Base-by-base conservation (phyloP, 2,797 vertebrate genomes). In the Poliocrania exsul region DNA sequence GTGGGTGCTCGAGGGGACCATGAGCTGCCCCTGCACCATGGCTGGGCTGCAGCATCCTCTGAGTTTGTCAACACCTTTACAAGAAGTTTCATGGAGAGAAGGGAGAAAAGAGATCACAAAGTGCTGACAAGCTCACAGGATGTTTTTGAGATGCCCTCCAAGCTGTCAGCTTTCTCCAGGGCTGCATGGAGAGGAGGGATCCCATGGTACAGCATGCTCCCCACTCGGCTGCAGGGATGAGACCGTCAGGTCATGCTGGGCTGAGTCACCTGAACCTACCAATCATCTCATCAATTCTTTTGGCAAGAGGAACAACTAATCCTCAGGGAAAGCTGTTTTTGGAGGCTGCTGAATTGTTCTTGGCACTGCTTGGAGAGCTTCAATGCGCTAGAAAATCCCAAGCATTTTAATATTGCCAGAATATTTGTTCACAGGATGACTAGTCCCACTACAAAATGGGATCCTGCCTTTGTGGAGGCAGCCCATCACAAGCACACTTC, bases 301-400 rank as follows among this genome's bases (percentile, higher is more conserved):
- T 93, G 93, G 89, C 91, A 92, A 38, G 6, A 70, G 73, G 80
- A 84, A 71, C 77, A 66, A 92, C 85, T 12, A 86, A 83, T 92
- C 95, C 89, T 81, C 37, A 28, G 72, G 91, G 82, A 96, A 91
- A 95, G 95, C 86, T 94, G 92, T 0, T 92, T 93, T 92, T 96
- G 95, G 95, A 96, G 87, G 85, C 91, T 66, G 91, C 87, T 66
- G 91, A 79, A 96, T 94, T 96, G 83, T 91, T 95, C 87, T 96
- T 94, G 96, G 96, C 95, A 79, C 75, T 1, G 80, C 54, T 66
- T 2, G 6, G 87, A 51, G 58, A 46, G 87, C 62, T 89, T 81
- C 11, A 38, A 92, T 56, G 74, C 13, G 0, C 73, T 46, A 56
- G 93, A 94, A 96, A 96, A 97, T 84, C 93, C 87, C 87, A 79